Conservation (phyloP, 64 coral and sea anemone species). For the Montipora foliosa region DNA sequence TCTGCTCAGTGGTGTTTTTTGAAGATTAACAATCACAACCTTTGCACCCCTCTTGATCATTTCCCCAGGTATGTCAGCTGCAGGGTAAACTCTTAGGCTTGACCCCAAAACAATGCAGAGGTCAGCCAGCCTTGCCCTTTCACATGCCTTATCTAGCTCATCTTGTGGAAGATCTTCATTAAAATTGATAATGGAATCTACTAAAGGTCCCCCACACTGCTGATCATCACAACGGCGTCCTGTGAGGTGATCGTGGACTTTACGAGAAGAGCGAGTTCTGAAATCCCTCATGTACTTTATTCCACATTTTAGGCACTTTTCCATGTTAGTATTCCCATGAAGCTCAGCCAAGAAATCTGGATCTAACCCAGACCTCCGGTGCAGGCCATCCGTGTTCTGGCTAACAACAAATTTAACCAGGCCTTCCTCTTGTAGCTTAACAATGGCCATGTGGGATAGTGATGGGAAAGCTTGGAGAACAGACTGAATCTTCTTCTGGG, state of each 20-base stretch:
- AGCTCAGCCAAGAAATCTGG: slow-evolving; percentile 57
- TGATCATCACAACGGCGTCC: slow-evolving; percentile 59
- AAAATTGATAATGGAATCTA: slow-evolving; percentile 74
- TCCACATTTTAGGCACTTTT: slow-evolving; percentile 74
- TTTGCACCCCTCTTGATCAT: slow-evolving; percentile 72
- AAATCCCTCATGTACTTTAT: slow-evolving; percentile 73
- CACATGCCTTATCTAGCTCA: slow-evolving; percentile 56
- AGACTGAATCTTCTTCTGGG: slow-evolving; percentile 45
- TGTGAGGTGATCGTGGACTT: slow-evolving; percentile 68
- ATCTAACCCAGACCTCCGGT: slow-evolving; percentile 33
- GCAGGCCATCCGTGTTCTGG: slow-evolving; percentile 79
- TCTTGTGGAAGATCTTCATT: slow-evolving; percentile 72
- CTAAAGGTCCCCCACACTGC: slow-evolving; percentile 57
- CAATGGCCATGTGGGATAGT: slow-evolving; percentile 68
- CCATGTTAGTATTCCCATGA: slow-evolving; percentile 78
- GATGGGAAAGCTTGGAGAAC: slow-evolving; percentile 62
- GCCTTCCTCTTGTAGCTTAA: slow-evolving; percentile 60
- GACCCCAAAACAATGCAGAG: slow-evolving; percentile 74
- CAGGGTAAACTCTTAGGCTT: slow-evolving; percentile 70
- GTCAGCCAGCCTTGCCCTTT: slow-evolving; percentile 31
- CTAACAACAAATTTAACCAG: slow-evolving; percentile 69
- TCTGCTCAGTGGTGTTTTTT: slow-evolving; percentile 73
- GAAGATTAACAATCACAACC: slow-evolving; percentile 74
- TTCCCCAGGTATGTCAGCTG: slow-evolving; percentile 66
- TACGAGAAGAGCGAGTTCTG: slow-evolving; percentile 62